Conservation (phyloP, 2,888 invertebrate genomes). For the Subacronicta megacephala region DNA sequence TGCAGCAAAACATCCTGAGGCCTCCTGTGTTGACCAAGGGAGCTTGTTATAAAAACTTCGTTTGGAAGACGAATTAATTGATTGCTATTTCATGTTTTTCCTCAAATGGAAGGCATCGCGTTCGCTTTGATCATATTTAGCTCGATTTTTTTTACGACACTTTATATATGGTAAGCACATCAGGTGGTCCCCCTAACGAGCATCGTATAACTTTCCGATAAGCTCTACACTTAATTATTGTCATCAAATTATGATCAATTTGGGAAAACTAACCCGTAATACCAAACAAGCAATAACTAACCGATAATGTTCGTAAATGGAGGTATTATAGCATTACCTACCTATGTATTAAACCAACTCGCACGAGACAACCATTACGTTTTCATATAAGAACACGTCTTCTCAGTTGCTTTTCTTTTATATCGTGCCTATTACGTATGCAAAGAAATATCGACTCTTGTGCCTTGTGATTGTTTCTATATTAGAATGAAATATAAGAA, state of each 20-base stretch:
- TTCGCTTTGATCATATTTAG: neutral
- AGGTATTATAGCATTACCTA: slow-evolving; percentile 44
- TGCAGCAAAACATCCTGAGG: neutral
- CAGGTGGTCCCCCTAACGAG: slow-evolving; percentile 2
- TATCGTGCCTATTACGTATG: slow-evolving; percentile 17
- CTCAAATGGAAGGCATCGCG: neutral
- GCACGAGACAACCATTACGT: slow-evolving; percentile 43
- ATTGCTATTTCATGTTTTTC: slow-evolving; percentile 6
- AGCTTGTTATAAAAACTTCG: slow-evolving; percentile 5
- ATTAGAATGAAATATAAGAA: neutral
- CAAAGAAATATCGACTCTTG: slow-evolving; percentile 16
- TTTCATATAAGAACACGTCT: slow-evolving; percentile 42
- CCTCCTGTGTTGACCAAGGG: neutral
- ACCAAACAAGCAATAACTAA: slow-evolving; percentile 20
- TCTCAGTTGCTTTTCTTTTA: slow-evolving; percentile 33
- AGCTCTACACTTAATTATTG: slow-evolving; percentile 4
- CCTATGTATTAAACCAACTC: slow-evolving; percentile 46
- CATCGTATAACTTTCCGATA: slow-evolving; percentile 3
- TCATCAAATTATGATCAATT: slow-evolving; percentile 20
- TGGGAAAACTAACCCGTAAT: slow-evolving; percentile 21
- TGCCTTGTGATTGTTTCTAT: slow-evolving; percentile 1
- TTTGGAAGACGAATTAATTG: slow-evolving; percentile 15
- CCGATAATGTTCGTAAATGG: slow-evolving; percentile 36
- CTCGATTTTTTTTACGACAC: slow-evolving; percentile 8
- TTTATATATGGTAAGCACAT: neutral